phyloP scores from a whole-genome alignment of 2,888 invertebrate genomes.

The Drosophila cognata region DNA sequence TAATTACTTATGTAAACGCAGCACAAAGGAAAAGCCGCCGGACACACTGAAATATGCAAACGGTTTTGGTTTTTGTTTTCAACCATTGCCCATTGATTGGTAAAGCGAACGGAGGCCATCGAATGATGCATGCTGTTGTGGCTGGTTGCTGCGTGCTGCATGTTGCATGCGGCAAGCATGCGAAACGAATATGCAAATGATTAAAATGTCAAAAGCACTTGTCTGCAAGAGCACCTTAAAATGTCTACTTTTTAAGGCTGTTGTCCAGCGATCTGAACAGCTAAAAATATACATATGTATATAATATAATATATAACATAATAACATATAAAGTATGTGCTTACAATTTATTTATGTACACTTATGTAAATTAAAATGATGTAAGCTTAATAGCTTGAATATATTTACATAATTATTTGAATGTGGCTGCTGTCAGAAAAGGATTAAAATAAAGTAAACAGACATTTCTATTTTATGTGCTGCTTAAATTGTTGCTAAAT shows the following conservation, averaged over 20 bases:
- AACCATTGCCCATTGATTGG: slow-evolving; percentile 66
- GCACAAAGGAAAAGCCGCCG: slow-evolving; percentile 31
- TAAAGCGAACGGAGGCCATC: slow-evolving; percentile 10
- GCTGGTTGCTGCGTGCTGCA: not conserved
- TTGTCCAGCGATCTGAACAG: not conserved
- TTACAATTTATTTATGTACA: not conserved
- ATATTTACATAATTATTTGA: not conserved
- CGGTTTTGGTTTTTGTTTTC: slow-evolving; percentile 13
- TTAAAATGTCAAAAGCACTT: not conserved
- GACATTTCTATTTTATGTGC: not conserved
- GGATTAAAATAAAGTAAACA: not conserved
- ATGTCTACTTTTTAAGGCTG: not conserved
- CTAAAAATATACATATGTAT: no score
- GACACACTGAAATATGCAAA: slow-evolving; percentile 38
- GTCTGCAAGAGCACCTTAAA: not conserved
- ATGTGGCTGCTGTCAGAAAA: not conserved
- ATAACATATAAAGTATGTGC: no score
- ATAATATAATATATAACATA: no score
- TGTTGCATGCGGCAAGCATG: not conserved
- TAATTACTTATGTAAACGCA: slow-evolving; percentile 71
- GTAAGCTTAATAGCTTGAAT: not conserved
- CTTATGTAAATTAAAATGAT: no score
- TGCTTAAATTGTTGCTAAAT: not conserved
- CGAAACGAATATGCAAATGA: slow-evolving; percentile 4
- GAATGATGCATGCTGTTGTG: not conserved